Conservation (phyloP, 2,797 vertebrate species). For the Nannoperca obscura region DNA sequence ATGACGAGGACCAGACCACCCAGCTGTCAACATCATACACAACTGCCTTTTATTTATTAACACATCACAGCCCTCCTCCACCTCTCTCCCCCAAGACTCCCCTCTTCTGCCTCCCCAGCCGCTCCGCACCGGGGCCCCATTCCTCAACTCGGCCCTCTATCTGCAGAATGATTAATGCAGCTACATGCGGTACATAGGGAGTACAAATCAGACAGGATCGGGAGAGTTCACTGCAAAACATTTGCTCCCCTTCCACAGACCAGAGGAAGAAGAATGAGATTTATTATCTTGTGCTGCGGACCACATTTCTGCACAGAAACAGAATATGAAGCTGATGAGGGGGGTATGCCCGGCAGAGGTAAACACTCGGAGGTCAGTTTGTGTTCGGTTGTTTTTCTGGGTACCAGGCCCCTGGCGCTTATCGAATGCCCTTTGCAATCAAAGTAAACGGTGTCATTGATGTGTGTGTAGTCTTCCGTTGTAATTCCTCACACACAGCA, state of each 20-base stretch:
- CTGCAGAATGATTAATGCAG: conserved; percentile 63
- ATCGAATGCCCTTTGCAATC: conserved; percentile 20
- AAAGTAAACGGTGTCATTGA: conserved; percentile 33
- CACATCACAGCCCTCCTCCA: conserved; percentile 66
- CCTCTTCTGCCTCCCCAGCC: conserved; percentile 33
- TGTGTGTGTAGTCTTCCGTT: conserved; percentile 26
- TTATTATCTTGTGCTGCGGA: conserved; percentile 34
- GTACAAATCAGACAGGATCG: conserved; percentile 51
- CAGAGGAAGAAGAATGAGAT: conserved; percentile 45
- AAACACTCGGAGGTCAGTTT: conserved; percentile 40
- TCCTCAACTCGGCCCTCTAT: conserved; percentile 54
- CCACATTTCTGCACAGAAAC: conserved; percentile 22
- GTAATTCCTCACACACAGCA: conserved; percentile 33
- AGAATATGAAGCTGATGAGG: conserved; percentile 47
- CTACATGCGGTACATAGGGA: conserved; percentile 48
- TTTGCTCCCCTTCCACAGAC: conserved; percentile 32
- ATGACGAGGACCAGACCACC: conserved; percentile 88
- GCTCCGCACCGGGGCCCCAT: conserved; percentile 53
- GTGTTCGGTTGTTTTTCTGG: background rate
- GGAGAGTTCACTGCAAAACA: conserved; percentile 34
- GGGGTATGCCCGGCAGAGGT: conserved; percentile 3
- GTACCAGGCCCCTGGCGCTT: conserved; percentile 54
- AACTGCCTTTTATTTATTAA: conserved; percentile 87
- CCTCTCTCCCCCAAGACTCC: conserved; percentile 20
- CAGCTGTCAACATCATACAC: conserved; percentile 86